Evolutionary conservation across 2,888 invertebrate genomes (phyloP), one percentile per base, ranked within the genome.

Genomic region (Tholera decimalis): DNA sequence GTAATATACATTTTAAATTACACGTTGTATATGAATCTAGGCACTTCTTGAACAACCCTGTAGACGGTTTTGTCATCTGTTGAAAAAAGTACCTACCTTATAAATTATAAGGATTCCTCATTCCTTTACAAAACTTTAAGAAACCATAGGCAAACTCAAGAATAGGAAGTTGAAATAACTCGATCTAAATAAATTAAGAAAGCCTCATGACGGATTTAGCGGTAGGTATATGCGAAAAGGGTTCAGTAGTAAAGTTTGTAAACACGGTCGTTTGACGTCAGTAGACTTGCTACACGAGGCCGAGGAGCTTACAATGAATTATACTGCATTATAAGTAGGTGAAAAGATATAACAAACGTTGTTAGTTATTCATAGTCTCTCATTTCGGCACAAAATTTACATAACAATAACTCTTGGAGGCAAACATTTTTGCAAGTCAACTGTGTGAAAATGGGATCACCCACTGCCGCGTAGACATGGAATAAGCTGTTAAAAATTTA

Each of bases 251-350:
- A 15, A 56, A 47, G 49, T 77, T 80, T 51, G 37, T 80, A 78
- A 78, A 78, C 65, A 68, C 2, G 18, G 4, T 4, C 24, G 18
- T 59, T 41, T 77, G 72, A 72, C 80, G 73, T 73, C 76, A 63
- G 28, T 24, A 22, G 3, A 15, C 7, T 51, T 8, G 11, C 13
- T 30, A 51, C 76, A 55, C 54, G 68, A 50, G 66, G 18, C 67
- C 22, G 47, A 9, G 35, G 3, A 20, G 26, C 33, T 71, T 46
- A 63, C 72, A 68, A 47, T 62, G 61, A 39, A 33, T 46, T 37
- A 39, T 26, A 46, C 28, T 61, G 47, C 35, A 30, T 35, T 15
- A 15, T 35, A 35, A 44, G 18, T 30, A 24, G 11, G 46, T 26
- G 11, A 28, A 37, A 62, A 22, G n/a, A 22, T 33, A 33, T 28